Percentiles rank a stretch among this genome's conserved stretches.
phyloP scores from a whole-genome alignment of 2,113 vertebrate genomes.

The Speoplatyrhinus poulsoni region DNA sequence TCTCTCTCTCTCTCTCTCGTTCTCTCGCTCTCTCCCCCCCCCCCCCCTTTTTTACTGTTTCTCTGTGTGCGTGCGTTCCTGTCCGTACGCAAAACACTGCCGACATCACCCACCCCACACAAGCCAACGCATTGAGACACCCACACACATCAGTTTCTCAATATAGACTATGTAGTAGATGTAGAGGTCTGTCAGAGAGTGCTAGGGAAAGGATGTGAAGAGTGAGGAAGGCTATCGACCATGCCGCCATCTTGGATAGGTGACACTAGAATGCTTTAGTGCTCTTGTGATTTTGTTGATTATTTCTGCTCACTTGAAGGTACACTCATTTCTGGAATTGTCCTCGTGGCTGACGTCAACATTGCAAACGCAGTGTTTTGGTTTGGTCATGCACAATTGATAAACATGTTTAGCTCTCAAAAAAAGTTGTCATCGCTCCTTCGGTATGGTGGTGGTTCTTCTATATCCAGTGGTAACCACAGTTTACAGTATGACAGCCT shows the following conservation, averaged over 20 bases:
- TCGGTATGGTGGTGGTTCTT: conserved; percentile 7
- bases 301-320: not conserved
- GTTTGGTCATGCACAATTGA: too few relatives aligned
- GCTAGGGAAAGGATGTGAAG: conserved; percentile 12
- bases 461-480: not conserved
- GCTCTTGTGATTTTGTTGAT: not conserved
- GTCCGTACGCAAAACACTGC: conserved; percentile 46
- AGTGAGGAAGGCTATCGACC: not conserved
- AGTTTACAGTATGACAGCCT: conserved; percentile 29
- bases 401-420: too few relatives aligned
- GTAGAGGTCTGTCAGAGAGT: conserved; percentile 25
- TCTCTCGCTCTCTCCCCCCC: conserved; percentile 61
- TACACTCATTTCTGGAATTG: not conserved
- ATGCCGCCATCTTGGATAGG: not conserved
- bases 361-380: too few relatives aligned
- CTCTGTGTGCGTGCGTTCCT: conserved; percentile 60
- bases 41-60: conserved; percentile 54
- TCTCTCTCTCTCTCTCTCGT: conserved; percentile 53
- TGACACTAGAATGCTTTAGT: conserved; percentile 20
- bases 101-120: conserved; percentile 22
- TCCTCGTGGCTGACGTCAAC: too few relatives aligned
- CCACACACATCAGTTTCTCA: conserved; percentile 4
- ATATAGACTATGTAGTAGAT: not conserved
- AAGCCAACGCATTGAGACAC: conserved; percentile 32
- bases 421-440: conserved; percentile 27